A percentile compares a stretch with the other conserved stretches of the same genome.
These are phyloP conservation scores for Poecile atricapillus DNA, from an alignment of 2,113 vertebrate genomes.

Conservation along the genomic window DNA sequence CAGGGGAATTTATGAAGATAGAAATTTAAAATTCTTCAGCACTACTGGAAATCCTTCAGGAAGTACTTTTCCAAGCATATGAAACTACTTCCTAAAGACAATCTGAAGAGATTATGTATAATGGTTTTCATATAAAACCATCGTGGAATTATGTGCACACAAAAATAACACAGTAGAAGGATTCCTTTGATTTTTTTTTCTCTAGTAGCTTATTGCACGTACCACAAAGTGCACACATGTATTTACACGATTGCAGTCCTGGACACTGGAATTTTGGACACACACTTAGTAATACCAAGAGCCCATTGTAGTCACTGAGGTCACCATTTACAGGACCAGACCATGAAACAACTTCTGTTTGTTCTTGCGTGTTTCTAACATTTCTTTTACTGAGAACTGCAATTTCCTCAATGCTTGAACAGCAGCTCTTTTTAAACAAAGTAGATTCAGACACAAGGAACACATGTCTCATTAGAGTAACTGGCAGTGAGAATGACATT, in stretches of 20 bases:
- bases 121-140: not conserved
- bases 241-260: not conserved
- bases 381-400: not conserved
- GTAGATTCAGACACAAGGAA: not conserved
- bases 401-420: not conserved
- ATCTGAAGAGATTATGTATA: not conserved
- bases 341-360: not conserved
- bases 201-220: not conserved
- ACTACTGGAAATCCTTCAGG: not conserved
- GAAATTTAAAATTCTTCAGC: not conserved
- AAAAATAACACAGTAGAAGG: not conserved
- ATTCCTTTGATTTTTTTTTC: not conserved
- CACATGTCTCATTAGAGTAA: not conserved
- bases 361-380: not conserved
- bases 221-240: not conserved
- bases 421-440: constrained; percentile 23
- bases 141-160: not conserved
- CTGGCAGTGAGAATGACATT: not conserved
- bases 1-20: not conserved
- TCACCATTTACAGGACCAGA: not conserved
- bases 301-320: not conserved
- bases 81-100: not conserved
- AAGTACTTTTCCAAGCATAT: not conserved
- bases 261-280: not conserved
- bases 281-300: not conserved